Evolutionary conservation across 2,888 invertebrate species (phyloP).

Genomic region (Cistogaster globosa): DNA sequence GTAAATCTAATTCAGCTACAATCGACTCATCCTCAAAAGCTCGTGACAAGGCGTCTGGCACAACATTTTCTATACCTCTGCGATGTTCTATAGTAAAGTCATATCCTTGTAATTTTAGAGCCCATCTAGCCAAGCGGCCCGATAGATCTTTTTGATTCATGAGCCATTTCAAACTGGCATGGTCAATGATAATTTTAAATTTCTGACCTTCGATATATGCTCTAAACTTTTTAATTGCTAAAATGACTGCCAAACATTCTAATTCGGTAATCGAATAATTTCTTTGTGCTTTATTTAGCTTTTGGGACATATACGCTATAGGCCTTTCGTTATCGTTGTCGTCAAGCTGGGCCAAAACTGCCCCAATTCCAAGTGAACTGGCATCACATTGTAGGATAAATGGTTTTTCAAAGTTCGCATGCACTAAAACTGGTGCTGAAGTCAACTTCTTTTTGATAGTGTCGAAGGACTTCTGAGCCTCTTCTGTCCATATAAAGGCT

Average conservation of each 20-base stretch:
- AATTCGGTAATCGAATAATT: not conserved
- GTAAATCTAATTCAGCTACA: not conserved
- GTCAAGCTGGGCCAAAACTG: not conserved
- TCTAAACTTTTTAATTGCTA: not conserved
- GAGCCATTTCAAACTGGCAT: no score
- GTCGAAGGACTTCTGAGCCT: not conserved
- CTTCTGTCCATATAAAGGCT: no score
- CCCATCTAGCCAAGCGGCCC: no score
- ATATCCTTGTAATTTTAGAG: no score
- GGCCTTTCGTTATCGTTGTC: not conserved
- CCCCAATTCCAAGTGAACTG: not conserved
- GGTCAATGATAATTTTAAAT: not conserved
- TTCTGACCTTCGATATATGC: not conserved
- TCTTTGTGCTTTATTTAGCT: not conserved
- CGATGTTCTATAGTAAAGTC: no score
- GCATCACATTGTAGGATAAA: constrained; percentile 20
- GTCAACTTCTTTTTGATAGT: not conserved
- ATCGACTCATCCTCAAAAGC: no score
- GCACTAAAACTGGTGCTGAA: not conserved
- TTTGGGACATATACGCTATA: constrained; percentile 4
- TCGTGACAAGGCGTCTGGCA: no score
- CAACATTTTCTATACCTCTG: no score
- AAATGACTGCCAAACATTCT: constrained; percentile 3
- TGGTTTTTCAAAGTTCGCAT: not conserved
- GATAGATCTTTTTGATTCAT: no score